Conservation (phyloP, 1,140 invertebrate genomes). For the Aleiodes sp. region DNA sequence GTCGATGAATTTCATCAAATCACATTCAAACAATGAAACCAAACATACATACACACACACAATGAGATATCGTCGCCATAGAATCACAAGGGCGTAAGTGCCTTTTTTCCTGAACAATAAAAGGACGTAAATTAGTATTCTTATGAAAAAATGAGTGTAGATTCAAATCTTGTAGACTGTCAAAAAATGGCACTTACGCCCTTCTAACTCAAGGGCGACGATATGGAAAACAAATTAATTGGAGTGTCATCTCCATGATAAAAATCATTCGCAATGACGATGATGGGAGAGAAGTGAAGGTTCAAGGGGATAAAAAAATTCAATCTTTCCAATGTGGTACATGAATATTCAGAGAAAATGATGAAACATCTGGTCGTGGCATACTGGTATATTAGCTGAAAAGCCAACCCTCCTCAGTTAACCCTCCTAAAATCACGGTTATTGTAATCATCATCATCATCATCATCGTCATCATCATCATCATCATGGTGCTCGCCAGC, state of each 20-base stretch:
- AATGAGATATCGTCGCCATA: too few species aligned
- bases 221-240: background rate
- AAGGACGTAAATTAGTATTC: too few species aligned
- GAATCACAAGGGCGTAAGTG: too few species aligned
- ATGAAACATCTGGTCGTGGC: constrained; percentile 26
- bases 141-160: too few species aligned
- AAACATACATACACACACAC: too few species aligned
- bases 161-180: too few species aligned
- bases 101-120: too few species aligned
- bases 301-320: background rate
- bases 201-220: background rate
- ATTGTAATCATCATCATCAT: constrained; percentile 58
- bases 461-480: constrained; percentile 46
- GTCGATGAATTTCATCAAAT: constrained; percentile 44
- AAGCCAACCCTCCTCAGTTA: constrained; percentile 12
- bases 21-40: background rate
- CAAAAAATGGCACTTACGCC: too few species aligned
- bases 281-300: background rate
- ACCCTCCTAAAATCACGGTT: constrained; percentile 56
- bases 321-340: constrained; percentile 5
- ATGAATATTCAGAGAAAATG: constrained; percentile 22
- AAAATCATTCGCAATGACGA: background rate
- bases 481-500: constrained; percentile 30
- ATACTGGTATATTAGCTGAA: constrained; percentile 19
- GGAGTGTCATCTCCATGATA: constrained; percentile 2